A percentile compares a stretch with the other conserved stretches of the same genome.
Evolutionary conservation across 2,797 vertebrate species (phyloP).

Genomic region (Tangara arthus): DNA sequence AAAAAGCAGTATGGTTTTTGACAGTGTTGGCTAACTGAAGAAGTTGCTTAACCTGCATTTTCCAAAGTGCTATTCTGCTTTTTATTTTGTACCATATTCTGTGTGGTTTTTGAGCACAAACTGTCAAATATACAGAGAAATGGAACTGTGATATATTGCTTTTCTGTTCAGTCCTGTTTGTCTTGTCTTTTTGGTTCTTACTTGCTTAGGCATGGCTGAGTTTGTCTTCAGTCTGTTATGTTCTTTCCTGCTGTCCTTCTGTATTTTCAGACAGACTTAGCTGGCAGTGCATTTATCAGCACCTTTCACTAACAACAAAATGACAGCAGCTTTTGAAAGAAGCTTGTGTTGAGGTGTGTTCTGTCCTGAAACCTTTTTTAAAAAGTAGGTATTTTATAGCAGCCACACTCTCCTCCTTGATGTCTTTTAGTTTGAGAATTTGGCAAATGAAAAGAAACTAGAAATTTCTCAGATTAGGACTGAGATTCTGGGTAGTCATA

Average conservation of each 20-base stretch:
- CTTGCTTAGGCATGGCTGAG: background rate
- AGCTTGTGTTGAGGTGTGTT: background rate
- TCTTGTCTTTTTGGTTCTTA: background rate
- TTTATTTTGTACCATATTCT: background rate
- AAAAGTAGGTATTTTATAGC: background rate
- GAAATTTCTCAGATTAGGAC: background rate
- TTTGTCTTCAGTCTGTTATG: background rate
- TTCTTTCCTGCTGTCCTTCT: background rate
- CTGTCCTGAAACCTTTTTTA: background rate
- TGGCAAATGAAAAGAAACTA: background rate
- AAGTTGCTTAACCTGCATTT: background rate
- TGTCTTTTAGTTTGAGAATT: background rate
- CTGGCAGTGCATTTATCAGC: background rate
- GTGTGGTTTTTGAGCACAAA: background rate
- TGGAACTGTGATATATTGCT: background rate
- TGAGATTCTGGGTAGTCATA: background rate
- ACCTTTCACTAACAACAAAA: background rate
- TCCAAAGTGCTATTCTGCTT: background rate
- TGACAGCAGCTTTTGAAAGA: background rate
- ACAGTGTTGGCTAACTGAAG: background rate
- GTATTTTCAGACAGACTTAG: background rate
- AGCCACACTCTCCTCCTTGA: background rate
- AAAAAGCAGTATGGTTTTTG: background rate
- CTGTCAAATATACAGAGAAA: background rate
- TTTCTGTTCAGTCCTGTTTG: background rate